Conservation (phyloP, 2,888 invertebrate genomes). For the Nebria salina region DNA sequence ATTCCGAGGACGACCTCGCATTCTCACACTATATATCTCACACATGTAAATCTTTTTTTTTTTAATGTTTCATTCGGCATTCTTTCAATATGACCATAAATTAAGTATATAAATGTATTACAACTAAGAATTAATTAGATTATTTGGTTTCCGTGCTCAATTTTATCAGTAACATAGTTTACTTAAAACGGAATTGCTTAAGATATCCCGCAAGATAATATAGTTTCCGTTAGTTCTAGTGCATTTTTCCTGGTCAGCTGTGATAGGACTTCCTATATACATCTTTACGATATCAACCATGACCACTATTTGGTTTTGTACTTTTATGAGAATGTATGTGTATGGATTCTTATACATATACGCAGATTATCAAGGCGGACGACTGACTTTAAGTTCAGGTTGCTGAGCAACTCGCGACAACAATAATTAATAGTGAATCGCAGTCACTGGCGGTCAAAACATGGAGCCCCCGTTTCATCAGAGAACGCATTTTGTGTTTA, state of each 20-base stretch:
- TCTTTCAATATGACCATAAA: too few species aligned
- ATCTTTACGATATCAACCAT: not conserved
- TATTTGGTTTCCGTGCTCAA: not conserved
- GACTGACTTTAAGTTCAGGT: conserved; percentile 12
- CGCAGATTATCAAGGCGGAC: conserved; percentile 12
- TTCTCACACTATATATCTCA: too few species aligned
- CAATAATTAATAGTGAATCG: conserved; percentile 15
- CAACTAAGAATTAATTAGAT: not conserved
- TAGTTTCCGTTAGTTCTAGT: not conserved
- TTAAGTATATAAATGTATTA: too few species aligned
- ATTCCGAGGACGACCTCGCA: too few species aligned
- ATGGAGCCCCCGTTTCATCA: conserved; percentile 2
- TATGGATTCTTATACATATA: not conserved
- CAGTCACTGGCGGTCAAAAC: conserved; percentile 15
- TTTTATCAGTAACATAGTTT: not conserved
- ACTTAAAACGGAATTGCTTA: not conserved
- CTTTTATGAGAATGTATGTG: not conserved
- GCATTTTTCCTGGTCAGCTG: not conserved
- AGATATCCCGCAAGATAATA: not conserved
- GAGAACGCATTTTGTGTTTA: conserved; percentile 6
- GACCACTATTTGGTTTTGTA: not conserved
- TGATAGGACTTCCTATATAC: not conserved
- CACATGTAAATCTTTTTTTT: too few species aligned
- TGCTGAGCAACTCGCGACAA: conserved; percentile 11
- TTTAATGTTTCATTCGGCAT: too few species aligned